Conservation (phyloP, 2,888 invertebrate genomes). For the Linyphia triangularis region DNA sequence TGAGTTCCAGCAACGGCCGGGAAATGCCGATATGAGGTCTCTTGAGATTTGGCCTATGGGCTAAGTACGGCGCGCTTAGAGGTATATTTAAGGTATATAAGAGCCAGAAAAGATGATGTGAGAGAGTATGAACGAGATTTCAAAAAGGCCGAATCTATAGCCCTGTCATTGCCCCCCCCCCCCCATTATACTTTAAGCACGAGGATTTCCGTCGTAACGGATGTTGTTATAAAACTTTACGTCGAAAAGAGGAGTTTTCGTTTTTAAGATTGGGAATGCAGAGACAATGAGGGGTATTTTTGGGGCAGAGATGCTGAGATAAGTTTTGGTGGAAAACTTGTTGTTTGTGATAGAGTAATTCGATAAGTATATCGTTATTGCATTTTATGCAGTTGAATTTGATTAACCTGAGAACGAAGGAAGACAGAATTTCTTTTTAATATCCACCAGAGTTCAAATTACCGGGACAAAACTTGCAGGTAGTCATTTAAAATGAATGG, state of each 20-base stretch:
- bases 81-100: conserved; percentile 55
- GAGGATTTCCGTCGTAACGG: conserved; percentile 53
- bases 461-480: no score
- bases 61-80: conserved; percentile 50
- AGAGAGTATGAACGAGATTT: conserved; percentile 53
- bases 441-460: no score
- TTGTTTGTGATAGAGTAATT: no score
- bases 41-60: conserved; percentile 46
- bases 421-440: no score
- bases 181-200: conserved; percentile 46
- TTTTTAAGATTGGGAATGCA: background rate
- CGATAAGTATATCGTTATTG: no score
- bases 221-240: conserved; percentile 62
- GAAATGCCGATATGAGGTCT: conserved; percentile 60
- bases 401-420: no score
- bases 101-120: conserved; percentile 56
- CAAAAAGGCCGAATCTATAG: conserved; percentile 65
- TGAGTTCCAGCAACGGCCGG: conserved; percentile 70
- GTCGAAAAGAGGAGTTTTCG: conserved; percentile 37
- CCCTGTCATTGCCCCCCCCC: conserved; percentile 54
- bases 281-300: conserved; percentile 61
- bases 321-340: background rate
- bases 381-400: no score
- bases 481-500: no score
- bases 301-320: no score